These are phyloP conservation scores for Hydractinia symbiolongicarpus DNA, from an alignment of 30 jellyfish, hydroid and myxozoan species.

Conservation along the genomic window DNA sequence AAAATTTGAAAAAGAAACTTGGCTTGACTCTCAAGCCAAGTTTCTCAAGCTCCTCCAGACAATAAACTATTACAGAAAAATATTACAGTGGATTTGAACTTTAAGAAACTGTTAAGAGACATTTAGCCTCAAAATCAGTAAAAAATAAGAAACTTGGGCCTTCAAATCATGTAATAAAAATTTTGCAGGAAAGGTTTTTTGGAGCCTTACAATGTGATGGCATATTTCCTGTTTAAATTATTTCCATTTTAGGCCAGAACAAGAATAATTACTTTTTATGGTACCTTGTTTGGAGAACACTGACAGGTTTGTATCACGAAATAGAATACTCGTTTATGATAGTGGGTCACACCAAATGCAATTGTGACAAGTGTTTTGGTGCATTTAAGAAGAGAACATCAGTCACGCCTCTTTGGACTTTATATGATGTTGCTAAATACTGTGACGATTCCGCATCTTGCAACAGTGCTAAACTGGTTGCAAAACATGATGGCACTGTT, in stretches of 20 bases:
- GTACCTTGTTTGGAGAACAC: background rate
- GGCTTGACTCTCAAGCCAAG: background rate
- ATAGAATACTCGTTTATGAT: constrained; percentile 8
- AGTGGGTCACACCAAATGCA: background rate
- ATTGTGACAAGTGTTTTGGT: background rate
- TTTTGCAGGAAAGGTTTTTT: too few species aligned
- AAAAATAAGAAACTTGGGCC: too few species aligned
- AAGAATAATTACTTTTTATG: background rate
- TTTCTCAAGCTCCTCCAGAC: too few species aligned
- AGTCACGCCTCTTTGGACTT: background rate
- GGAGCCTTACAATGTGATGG: too few species aligned
- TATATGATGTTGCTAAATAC: background rate
- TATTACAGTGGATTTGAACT: too few species aligned
- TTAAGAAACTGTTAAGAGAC: too few species aligned
- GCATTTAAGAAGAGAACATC: background rate
- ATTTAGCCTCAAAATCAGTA: too few species aligned
- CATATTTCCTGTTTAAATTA: background rate
- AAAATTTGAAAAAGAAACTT: background rate
- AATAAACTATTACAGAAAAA: too few species aligned
- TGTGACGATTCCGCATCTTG: background rate
- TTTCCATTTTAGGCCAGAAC: background rate
- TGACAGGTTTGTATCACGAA: background rate
- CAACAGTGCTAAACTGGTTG: background rate
- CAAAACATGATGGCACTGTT: background rate
- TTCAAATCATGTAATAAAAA: too few species aligned